Evolutionary conservation across 2,113 vertebrate genomes (phyloP).

Genomic region (Vicugna pacos): DNA sequence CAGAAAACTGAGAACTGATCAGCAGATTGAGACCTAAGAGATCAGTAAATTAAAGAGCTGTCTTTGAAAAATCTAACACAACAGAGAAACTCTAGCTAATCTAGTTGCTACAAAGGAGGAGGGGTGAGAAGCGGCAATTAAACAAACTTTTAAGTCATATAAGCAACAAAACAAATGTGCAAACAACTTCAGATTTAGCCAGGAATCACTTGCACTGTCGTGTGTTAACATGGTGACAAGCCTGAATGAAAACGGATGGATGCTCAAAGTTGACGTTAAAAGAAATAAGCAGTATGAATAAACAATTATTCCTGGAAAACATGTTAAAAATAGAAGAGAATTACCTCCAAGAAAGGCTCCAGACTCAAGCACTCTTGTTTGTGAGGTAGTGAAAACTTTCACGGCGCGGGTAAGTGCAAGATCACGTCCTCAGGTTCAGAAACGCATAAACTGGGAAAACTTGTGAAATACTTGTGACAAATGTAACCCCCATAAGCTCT

Average conservation of each 20-base stretch:
- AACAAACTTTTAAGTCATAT: neutral
- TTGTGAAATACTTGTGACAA: neutral
- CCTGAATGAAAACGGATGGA: slow-evolving; percentile 13
- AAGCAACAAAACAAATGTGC: neutral
- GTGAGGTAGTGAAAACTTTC: neutral
- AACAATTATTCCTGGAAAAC: neutral
- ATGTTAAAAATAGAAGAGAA: neutral
- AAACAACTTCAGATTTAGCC: neutral
- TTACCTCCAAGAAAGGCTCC: neutral
- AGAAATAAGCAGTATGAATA: neutral
- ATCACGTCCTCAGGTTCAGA: neutral
- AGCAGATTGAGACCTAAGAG: neutral
- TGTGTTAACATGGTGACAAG: slow-evolving; percentile 40
- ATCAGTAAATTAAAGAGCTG: neutral
- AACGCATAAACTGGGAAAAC: neutral
- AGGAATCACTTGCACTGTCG: neutral
- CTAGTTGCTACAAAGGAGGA: neutral
- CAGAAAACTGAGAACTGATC: neutral
- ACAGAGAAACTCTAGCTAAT: neutral
- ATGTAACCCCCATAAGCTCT: neutral
- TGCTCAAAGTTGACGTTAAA: neutral
- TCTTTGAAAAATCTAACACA: neutral
- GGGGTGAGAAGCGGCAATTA: neutral
- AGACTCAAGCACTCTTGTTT: neutral
- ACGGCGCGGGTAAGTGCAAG: neutral